Percentiles rank a stretch among this genome's conserved stretches.
phyloP scores from a whole-genome alignment of 2,888 invertebrate species.

The Allolobophora icterica region DNA sequence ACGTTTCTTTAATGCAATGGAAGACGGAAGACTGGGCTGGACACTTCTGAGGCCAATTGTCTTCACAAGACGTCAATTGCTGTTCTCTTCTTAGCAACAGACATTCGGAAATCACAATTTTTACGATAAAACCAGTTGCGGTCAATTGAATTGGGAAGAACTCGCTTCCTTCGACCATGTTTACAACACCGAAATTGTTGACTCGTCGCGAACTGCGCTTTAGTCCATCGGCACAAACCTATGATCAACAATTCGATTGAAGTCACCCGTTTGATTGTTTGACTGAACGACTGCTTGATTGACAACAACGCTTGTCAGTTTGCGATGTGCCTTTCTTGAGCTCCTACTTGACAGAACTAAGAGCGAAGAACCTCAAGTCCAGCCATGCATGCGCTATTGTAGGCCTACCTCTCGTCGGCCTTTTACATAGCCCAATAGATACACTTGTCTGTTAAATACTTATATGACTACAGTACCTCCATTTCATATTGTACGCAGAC shows the following conservation, averaged over 20 bases:
- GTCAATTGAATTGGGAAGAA: neutral
- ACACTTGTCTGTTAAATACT: neutral
- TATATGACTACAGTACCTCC: neutral
- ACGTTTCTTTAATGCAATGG: no score
- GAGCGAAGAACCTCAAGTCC: neutral
- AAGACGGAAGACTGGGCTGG: no score
- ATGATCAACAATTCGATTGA: neutral
- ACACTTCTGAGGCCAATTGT: no score
- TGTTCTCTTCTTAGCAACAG: neutral
- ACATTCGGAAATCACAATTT: neutral
- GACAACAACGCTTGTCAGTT: neutral
- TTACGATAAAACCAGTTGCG: neutral
- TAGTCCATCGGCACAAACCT: neutral
- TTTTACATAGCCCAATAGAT: neutral
- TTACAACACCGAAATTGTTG: neutral
- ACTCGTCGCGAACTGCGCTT: neutral
- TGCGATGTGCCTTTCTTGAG: neutral
- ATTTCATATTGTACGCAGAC: neutral
- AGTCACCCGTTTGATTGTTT: neutral
- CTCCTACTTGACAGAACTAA: neutral
- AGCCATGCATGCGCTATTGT: neutral
- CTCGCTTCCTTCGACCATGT: neutral
- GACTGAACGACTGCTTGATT: no score
- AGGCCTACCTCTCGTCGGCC: neutral
- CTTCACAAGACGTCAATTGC: neutral